Conservation (phyloP, 1,140 invertebrate genomes). For the Dreissena rostriformis region DNA sequence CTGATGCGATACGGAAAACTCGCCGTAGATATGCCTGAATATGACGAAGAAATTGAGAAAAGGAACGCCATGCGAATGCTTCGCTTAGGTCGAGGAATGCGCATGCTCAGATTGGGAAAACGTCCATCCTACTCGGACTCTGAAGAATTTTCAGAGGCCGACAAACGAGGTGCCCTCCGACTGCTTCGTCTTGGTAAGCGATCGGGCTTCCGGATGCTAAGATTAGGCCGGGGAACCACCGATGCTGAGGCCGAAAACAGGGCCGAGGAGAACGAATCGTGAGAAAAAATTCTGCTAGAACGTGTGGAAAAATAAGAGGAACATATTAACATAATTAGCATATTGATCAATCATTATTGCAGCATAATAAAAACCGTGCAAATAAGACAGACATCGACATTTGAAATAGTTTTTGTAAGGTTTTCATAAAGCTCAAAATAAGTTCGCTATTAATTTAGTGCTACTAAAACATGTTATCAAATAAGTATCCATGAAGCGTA, state of each 20-base stretch:
- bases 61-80: conserved; percentile 52
- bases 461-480: too few relatives aligned
- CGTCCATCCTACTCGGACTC: conserved; percentile 6
- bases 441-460: too few relatives aligned
- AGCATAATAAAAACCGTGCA: too few relatives aligned
- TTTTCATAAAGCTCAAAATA: too few relatives aligned
- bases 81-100: conserved; percentile 51
- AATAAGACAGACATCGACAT: too few relatives aligned
- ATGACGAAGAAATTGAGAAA: conserved; percentile 33
- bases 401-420: too few relatives aligned
- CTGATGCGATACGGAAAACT: conserved; percentile 34
- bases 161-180: conserved; percentile 30
- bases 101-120: conserved; percentile 56
- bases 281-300: conserved; percentile 10
- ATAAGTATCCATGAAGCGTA: too few relatives aligned
- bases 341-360: too few relatives aligned
- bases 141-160: conserved; percentile 20
- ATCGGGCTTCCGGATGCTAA: conserved; percentile 29
- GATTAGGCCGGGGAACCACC: conserved; percentile 28
- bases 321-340: too few relatives aligned
- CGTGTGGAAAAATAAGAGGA: too few relatives aligned
- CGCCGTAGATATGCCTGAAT: not conserved
- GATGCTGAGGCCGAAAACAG: conserved; percentile 34
- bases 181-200: conserved; percentile 61
- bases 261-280: conserved; percentile 25